phyloP scores from a whole-genome alignment of 2,888 invertebrate species.

The Ophion ellenae region DNA sequence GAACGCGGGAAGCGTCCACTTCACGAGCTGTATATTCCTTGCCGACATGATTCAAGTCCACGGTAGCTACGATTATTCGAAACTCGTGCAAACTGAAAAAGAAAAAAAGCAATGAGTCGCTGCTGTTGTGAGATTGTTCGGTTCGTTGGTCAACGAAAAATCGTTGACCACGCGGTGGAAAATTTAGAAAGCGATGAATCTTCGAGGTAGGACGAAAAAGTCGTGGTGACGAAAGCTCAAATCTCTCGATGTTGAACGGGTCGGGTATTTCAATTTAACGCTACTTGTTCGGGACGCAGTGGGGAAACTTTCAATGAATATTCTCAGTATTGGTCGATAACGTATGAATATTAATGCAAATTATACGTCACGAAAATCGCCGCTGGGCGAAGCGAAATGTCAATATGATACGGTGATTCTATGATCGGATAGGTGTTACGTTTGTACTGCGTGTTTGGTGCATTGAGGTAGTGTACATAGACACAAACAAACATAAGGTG shows the following conservation, averaged over 20 bases:
- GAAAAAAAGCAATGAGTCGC: constrained; percentile 6
- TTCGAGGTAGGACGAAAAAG: too few species aligned
- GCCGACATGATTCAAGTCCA: constrained; percentile 92
- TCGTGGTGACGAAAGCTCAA: background rate
- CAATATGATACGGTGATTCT: constrained; percentile 28
- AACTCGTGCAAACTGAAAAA: constrained; percentile 69
- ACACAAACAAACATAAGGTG: too few species aligned
- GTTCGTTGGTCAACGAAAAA: too few species aligned
- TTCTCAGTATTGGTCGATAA: background rate
- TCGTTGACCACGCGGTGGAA: too few species aligned
- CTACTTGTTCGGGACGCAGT: background rate
- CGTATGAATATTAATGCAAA: constrained; percentile 25
- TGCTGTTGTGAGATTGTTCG: too few species aligned
- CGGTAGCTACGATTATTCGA: constrained; percentile 87
- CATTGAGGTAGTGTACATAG: background rate
- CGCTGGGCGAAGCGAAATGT: constrained; percentile 16
- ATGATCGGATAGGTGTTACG: too few species aligned
- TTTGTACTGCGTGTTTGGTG: too few species aligned
- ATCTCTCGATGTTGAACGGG: background rate
- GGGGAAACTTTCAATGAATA: background rate
- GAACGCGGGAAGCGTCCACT: constrained; percentile 92
- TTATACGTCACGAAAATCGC: constrained; percentile 21
- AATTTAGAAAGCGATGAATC: background rate
- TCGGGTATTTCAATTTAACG: background rate
- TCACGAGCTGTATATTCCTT: constrained; percentile 89